A percentile compares a stretch with the other conserved stretches of the same genome.
phyloP scores from a whole-genome alignment of 2,113 vertebrate species.

The Oryzias woworae region DNA sequence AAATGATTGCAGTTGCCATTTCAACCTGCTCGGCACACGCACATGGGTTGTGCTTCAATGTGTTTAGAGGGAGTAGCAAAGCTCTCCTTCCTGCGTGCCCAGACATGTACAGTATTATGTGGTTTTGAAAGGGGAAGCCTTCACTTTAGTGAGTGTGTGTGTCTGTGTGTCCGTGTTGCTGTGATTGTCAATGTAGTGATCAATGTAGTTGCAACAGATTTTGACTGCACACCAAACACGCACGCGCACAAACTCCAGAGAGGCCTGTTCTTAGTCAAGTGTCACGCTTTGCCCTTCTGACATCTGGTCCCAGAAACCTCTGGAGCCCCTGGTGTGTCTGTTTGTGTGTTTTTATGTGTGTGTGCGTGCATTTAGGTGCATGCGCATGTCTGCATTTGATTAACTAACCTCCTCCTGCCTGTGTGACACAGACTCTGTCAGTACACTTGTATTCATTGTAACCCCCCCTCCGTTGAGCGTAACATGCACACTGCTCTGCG shows the following conservation, averaged over 20 bases:
- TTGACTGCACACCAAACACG: slow-evolving; percentile 26
- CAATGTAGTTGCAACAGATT: slow-evolving; percentile 54
- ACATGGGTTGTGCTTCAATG: slow-evolving; percentile 42
- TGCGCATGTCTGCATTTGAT: slow-evolving; percentile 54
- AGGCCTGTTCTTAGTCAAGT: slow-evolving; percentile 70
- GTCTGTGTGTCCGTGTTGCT: slow-evolving; percentile 1
- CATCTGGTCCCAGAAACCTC: slow-evolving; percentile 65
- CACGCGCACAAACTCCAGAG: slow-evolving; percentile 15
- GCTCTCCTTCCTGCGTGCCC: slow-evolving; percentile 53
- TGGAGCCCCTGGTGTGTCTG: slow-evolving; percentile 38
- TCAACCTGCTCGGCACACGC: slow-evolving; percentile 14
- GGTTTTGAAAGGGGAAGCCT: slow-evolving; percentile 71
- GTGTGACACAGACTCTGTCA: slow-evolving; percentile 43
- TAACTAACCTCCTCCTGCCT: slow-evolving; percentile 47
- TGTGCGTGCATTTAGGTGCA: slow-evolving; percentile 12
- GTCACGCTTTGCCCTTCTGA: slow-evolving; percentile 60
- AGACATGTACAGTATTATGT: slow-evolving; percentile 68
- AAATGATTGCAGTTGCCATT: slow-evolving; percentile 24
- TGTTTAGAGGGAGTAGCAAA: slow-evolving; percentile 53
- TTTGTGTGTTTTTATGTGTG: slow-evolving; percentile 32
- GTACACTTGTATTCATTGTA: slow-evolving; percentile 50
- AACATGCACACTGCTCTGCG: slow-evolving; percentile 1
- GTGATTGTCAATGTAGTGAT: slow-evolving; percentile 47
- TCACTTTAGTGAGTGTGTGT: slow-evolving; percentile 45
- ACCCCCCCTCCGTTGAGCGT: slow-evolving; percentile 4